These are phyloP conservation scores for Epirrhoe tristata DNA, from an alignment of 2,888 invertebrate species.

Conservation along the genomic window DNA sequence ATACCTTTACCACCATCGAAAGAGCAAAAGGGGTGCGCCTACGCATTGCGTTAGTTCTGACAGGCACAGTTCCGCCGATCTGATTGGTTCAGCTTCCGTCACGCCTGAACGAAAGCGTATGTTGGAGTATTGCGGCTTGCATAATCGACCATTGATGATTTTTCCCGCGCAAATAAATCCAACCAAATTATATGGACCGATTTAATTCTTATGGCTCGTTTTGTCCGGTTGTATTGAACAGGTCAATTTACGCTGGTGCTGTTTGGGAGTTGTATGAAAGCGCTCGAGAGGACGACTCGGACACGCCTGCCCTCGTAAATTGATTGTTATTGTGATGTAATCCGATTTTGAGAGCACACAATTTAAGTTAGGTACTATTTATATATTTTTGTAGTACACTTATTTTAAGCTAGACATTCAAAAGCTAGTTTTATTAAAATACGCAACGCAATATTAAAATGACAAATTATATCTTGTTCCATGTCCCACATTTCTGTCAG, in stretches of 20 bases:
- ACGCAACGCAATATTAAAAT: conserved; percentile 50
- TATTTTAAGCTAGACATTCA: not conserved
- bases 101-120: conserved; percentile 70
- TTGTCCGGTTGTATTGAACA: conserved; percentile 36
- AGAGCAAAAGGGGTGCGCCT: conserved; percentile 69
- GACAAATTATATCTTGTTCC: conserved; percentile 67
- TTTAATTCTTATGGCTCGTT: conserved; percentile 39
- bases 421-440: not conserved
- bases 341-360: conserved; percentile 10
- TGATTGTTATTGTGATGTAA: conserved; percentile 55
- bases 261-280: conserved; percentile 58
- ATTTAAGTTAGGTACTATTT: not conserved
- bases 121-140: conserved; percentile 65
- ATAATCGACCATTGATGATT: conserved; percentile 70
- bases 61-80: conserved; percentile 78
- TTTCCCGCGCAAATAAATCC: conserved; percentile 63
- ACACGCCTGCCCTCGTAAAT: conserved; percentile 72
- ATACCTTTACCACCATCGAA: conserved; percentile 62
- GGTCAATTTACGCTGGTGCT: conserved; percentile 53
- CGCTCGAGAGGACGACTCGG: conserved; percentile 63
- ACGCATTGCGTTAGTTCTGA: conserved; percentile 74
- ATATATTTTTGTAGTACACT: not conserved
- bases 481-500: conserved; percentile 67
- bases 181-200: conserved; percentile 49
- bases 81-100: conserved; percentile 66